Conservation (phyloP, 2,797 vertebrate genomes). For the Pyrocephalus nanus region DNA sequence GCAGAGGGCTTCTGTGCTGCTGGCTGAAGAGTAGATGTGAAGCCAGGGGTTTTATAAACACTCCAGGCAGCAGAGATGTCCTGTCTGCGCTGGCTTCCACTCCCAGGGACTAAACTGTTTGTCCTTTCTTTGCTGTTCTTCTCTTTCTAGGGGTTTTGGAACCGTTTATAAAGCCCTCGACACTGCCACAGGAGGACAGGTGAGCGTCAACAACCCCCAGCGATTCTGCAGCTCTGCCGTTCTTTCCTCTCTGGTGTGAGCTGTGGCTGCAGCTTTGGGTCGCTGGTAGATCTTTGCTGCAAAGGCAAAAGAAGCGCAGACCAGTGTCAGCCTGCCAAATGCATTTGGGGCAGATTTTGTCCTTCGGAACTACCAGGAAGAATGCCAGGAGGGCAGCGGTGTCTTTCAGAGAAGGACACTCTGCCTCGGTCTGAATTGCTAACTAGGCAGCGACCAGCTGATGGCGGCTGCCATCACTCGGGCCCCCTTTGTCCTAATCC, state of each 20-base stretch:
- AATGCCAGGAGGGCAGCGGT: background rate
- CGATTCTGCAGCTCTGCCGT: background rate
- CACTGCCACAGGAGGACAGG: constrained; percentile 93
- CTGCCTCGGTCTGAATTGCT: background rate
- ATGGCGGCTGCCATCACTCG: background rate
- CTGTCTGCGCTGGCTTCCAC: background rate
- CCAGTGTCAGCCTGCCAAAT: background rate
- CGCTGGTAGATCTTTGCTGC: background rate
- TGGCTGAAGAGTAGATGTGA: background rate
- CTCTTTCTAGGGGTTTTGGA: constrained; percentile 86
- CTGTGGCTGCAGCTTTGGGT: background rate
- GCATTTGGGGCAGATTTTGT: background rate
- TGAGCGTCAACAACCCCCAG: constrained; percentile 44
- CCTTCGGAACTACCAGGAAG: background rate
- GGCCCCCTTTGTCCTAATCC: background rate
- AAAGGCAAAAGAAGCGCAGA: background rate
- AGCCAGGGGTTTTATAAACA: background rate
- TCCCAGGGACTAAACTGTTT: background rate
- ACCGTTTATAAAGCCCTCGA: constrained; percentile 96
- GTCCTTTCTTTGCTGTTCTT: background rate
- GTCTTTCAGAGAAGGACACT: background rate
- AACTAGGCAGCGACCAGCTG: background rate
- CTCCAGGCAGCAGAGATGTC: background rate
- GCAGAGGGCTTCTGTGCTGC: background rate
- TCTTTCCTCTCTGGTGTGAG: background rate